Percentiles rank a stretch among this genome's conserved stretches.
Conservation (phyloP, 1,140 invertebrate species). For the Cydia splendana region DNA sequence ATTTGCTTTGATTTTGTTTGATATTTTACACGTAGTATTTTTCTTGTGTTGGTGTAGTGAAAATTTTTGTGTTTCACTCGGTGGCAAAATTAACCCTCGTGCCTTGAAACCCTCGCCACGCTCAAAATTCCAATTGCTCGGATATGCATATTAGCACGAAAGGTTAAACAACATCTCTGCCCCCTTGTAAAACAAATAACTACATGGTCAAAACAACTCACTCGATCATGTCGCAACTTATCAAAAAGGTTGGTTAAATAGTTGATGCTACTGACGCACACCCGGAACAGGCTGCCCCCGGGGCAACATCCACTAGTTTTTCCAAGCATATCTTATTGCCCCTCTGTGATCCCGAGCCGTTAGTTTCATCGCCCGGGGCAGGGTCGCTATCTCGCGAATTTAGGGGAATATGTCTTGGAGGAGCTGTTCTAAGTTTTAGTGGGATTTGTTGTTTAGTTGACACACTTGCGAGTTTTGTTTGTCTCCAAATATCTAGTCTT, state of each 20-base stretch:
- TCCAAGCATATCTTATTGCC: conserved; percentile 80
- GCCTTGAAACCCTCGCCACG: no score
- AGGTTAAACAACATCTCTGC: no score
- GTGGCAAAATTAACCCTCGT: no score
- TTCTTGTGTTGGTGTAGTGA: no score
- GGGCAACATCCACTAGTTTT: conserved; percentile 77
- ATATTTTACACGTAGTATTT: no score
- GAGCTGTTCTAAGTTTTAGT: conserved; percentile 31
- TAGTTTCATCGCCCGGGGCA: conserved; percentile 77
- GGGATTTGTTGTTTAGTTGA: conserved; percentile 18
- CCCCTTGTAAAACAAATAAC: no score
- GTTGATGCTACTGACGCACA: conserved; percentile 30
- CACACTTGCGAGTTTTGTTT: conserved; percentile 4
- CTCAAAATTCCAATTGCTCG: no score
- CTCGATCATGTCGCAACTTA: background rate
- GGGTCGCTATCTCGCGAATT: conserved; percentile 35
- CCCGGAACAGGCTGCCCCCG: conserved; percentile 41
- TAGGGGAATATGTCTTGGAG: conserved; percentile 28
- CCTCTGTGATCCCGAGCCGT: conserved; percentile 78
- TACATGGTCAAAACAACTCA: no score
- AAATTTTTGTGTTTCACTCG: no score
- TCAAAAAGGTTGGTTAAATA: background rate
- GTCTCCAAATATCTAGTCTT: background rate
- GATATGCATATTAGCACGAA: no score
- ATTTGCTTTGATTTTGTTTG: no score